Evolutionary conservation across 1,140 invertebrate species (phyloP).

Genomic region (Lucilia cuprina): DNA sequence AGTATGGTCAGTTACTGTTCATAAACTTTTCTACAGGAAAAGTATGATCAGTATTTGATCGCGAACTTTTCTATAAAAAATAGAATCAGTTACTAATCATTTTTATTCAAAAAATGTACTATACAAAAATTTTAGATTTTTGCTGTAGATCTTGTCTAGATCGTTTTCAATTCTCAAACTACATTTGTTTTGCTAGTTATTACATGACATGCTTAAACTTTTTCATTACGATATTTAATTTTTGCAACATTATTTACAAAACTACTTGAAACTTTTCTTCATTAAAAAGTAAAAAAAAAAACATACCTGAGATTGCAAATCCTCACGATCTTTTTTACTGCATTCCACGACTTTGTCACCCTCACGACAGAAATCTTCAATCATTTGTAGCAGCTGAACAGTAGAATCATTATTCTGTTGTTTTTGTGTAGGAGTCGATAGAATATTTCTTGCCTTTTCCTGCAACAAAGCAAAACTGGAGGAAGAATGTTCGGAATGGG

Average conservation of each 20-base stretch:
- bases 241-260: background rate
- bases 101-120: too few species aligned
- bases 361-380: slow-evolving; percentile 70
- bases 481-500: slow-evolving; percentile 44
- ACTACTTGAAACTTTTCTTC: background rate
- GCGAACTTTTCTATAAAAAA: too few species aligned
- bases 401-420: slow-evolving; percentile 61
- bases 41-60: background rate
- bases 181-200: too few species aligned
- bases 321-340: slow-evolving; percentile 71
- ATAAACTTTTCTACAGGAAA: background rate
- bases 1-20: too few species aligned
- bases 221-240: background rate
- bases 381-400: slow-evolving; percentile 64
- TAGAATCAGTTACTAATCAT: too few species aligned
- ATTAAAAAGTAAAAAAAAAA: slow-evolving; percentile 24
- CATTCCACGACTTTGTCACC: slow-evolving; percentile 71
- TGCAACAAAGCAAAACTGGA: slow-evolving; percentile 60
- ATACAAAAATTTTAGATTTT: too few species aligned
- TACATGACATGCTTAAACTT: background rate
- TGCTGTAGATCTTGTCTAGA: too few species aligned
- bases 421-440: slow-evolving; percentile 58
- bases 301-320: slow-evolving; percentile 75
- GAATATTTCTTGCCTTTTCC: slow-evolving; percentile 65
- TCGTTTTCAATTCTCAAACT: too few species aligned